Conservation (phyloP, 1,140 invertebrate species). For the Augochlora pura region DNA sequence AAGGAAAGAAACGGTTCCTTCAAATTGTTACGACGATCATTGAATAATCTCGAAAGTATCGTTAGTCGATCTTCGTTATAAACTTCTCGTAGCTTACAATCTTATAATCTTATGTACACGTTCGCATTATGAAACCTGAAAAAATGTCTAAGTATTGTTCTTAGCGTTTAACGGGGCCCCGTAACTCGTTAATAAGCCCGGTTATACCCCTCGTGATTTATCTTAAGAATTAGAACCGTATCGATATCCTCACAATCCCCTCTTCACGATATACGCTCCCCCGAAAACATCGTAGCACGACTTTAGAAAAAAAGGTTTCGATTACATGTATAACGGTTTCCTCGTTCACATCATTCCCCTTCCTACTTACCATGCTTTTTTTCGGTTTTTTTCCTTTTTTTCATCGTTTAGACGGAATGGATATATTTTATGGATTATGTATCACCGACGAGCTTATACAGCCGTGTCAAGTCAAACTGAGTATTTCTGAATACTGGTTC, state of each 20-base stretch:
- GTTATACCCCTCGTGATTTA: conserved; percentile 13
- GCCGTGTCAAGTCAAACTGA: conserved; percentile 26
- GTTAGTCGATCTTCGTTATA: conserved; percentile 40
- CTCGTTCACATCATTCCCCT: conserved; percentile 28
- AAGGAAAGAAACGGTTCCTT: conserved; percentile 18
- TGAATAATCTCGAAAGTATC: conserved; percentile 41
- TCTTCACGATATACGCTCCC: not conserved
- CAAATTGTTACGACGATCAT: conserved; percentile 19
- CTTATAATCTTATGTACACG: conserved; percentile 59
- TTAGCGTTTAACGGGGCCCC: conserved; percentile 41
- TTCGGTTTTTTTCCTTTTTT: conserved; percentile 33
- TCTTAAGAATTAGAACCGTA: conserved; percentile 41
- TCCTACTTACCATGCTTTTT: conserved; percentile 26
- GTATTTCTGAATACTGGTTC: conserved; percentile 35
- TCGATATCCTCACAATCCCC: conserved; percentile 30
- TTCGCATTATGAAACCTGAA: conserved; percentile 51
- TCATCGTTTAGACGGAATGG: conserved; percentile 59
- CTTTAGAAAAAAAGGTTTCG: conserved; percentile 15
- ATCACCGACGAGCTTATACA: conserved; percentile 45
- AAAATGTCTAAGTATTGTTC: conserved; percentile 50
- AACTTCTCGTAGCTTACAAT: conserved; percentile 50
- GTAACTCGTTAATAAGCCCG: conserved; percentile 3
- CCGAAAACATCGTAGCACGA: not conserved
- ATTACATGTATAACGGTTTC: conserved; percentile 48
- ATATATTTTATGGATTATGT: conserved; percentile 57